phyloP scores from a whole-genome alignment of 2,113 vertebrate genomes.

The Serilophus lunatus region DNA sequence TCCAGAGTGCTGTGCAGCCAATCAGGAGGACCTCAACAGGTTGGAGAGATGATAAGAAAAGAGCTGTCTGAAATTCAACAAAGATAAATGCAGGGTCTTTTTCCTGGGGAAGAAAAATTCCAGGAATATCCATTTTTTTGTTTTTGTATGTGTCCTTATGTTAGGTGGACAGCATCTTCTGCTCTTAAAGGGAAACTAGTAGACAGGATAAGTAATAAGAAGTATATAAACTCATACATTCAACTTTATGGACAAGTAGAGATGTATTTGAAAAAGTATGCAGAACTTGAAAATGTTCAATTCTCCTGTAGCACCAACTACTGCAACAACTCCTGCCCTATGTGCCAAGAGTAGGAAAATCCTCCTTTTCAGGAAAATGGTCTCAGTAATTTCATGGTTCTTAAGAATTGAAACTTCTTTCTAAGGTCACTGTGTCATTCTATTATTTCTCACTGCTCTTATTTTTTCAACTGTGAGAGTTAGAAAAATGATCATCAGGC shows the following conservation, averaged over 20 bases:
- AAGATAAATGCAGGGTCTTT: not conserved
- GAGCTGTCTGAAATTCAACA: not conserved
- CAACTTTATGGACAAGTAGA: not conserved
- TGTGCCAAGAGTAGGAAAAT: not conserved
- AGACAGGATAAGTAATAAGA: not conserved
- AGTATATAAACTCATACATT: not conserved
- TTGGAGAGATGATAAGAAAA: not conserved
- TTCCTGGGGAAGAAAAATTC: not conserved
- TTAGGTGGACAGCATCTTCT: not conserved
- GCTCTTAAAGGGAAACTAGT: not conserved
- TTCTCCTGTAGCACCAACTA: not conserved
- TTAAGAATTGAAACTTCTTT: conserved; percentile 9
- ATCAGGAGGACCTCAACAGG: too few relatives aligned
- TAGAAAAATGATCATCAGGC: conserved; percentile 24
- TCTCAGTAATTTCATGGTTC: not conserved
- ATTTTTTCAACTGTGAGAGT: not conserved
- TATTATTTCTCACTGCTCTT: not conserved
- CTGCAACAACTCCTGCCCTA: not conserved
- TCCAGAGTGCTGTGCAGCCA: not conserved
- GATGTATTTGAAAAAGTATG: not conserved
- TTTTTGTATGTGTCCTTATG: not conserved
- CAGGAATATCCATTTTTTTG: not conserved
- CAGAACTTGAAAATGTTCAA: not conserved
- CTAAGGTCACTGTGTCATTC: not conserved
- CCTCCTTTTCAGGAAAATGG: not conserved